Evolutionary conservation across 2,888 invertebrate species (phyloP), one percentile per base, ranked within the genome.

Genomic region (Lasius platythorax): DNA sequence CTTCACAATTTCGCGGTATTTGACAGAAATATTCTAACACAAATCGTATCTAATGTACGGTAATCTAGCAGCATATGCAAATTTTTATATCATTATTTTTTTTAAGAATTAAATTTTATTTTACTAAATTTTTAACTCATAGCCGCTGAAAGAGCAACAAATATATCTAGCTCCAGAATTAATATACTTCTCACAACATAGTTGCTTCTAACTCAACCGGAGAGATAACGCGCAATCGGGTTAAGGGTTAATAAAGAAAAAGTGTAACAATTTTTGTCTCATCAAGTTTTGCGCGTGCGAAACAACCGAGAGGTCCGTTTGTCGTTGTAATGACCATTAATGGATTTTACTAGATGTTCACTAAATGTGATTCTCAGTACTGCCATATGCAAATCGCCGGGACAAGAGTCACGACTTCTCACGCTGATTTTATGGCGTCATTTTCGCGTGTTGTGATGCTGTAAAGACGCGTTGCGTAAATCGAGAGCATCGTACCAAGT

Each of bases 401-500:
- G 9, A n/a, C 64, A n/a, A 75, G 50, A 63, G 23, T 23, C 33
- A 23, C 33, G 9, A 64, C 64, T 76, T 76, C 66, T 53, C 66
- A 76, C 75, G 75, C 75, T 64, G 46, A 46, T 64, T 75, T 76
- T 50, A 50, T 50, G 15, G 15, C 30, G 18, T 64, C 23, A 64
- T 64, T 75, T 75, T 64, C 15, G 23, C 33, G 18, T 33, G n/a
- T 53, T 53, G 50, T 50, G 53, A 28, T 1, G 6, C 12, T 33
- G 18, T 18, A 11, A 6, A 56, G 15, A 18, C 18, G 18, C 28
- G 30, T 74, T 43, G 30, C 73, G 58, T 28, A 74, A 74, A 74
- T 43, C 61, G 43, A 74, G 43, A 61, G 12, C 61, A 46, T 61
- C 12, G 43, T 43, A 33, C 28, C 15, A 30, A 76, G 37, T 37